A percentile compares a stretch with the other conserved stretches of the same genome.
phyloP scores from a whole-genome alignment of 2,888 invertebrate species.

The Tiliacea citrago region DNA sequence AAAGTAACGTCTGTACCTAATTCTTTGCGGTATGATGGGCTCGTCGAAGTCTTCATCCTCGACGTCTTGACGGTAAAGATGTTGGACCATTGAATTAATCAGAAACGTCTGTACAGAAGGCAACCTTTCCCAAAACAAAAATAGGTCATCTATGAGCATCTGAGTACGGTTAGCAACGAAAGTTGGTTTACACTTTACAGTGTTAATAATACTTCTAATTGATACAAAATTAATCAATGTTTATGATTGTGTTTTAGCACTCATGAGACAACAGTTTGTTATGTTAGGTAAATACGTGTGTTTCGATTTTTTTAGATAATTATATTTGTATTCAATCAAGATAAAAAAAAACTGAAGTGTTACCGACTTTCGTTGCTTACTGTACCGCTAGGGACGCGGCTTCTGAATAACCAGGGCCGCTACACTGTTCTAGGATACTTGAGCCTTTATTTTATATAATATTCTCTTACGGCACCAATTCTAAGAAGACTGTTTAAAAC shows the following conservation, averaged over 20 bases:
- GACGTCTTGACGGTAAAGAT: slow-evolving; percentile 55
- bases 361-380: slow-evolving; percentile 41
- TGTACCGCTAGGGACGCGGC: slow-evolving; percentile 24
- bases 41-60: slow-evolving; percentile 50
- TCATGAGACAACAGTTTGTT: background rate
- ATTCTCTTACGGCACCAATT: background rate
- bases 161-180: slow-evolving; percentile 38
- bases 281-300: background rate
- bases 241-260: background rate
- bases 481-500: background rate
- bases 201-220: slow-evolving; percentile 5
- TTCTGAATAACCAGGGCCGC: slow-evolving; percentile 21
- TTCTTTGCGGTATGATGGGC: slow-evolving; percentile 22
- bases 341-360: slow-evolving; percentile 12
- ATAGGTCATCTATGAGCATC: slow-evolving; percentile 41
- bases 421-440: slow-evolving; percentile 15
- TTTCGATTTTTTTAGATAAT: background rate
- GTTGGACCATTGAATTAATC: slow-evolving; percentile 56
- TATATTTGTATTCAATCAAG: slow-evolving; percentile 1
- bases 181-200: slow-evolving; percentile 26
- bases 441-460: slow-evolving; percentile 4
- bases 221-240: background rate
- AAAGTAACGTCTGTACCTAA: slow-evolving; percentile 55
- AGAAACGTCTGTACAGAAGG: slow-evolving; percentile 53
- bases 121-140: slow-evolving; percentile 48